Evolutionary conservation across 1,140 invertebrate genomes (phyloP).

Genomic region (Lethocerus indicus): DNA sequence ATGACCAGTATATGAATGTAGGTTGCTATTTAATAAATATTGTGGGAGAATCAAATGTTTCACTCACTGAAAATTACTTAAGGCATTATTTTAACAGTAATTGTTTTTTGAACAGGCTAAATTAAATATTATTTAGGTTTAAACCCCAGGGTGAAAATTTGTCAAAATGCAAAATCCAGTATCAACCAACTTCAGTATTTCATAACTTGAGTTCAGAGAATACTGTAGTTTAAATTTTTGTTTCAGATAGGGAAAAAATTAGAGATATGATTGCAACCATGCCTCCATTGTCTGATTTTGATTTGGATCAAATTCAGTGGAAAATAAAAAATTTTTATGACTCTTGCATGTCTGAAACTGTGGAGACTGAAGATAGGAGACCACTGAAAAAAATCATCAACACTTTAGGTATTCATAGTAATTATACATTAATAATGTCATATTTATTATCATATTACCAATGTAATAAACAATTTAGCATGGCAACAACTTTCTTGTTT

Average conservation of each 20-base stretch:
- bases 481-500: too few species aligned
- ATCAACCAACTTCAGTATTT: not conserved
- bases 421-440: too few species aligned
- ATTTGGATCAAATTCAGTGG: constrained; percentile 20
- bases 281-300: constrained; percentile 16
- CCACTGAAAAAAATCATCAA: constrained; percentile 23
- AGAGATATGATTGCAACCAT: constrained; percentile 21
- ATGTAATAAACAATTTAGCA: too few species aligned
- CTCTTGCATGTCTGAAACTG: constrained; percentile 25
- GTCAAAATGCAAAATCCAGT: not conserved
- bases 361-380: constrained; percentile 23
- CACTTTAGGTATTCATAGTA: constrained; percentile 21
- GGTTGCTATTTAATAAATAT: too few species aligned
- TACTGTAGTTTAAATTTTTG: not conserved
- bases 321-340: constrained; percentile 26
- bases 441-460: too few species aligned
- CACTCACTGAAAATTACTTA: not conserved
- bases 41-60: too few species aligned
- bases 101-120: not conserved
- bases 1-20: too few species aligned
- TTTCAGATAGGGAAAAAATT: constrained; percentile 18
- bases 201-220: not conserved
- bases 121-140: not conserved
- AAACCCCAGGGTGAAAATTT: not conserved
- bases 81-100: not conserved